Evolutionary conservation across 1,140 invertebrate genomes (phyloP).

Genomic region (Cataglyphis hispanica): DNA sequence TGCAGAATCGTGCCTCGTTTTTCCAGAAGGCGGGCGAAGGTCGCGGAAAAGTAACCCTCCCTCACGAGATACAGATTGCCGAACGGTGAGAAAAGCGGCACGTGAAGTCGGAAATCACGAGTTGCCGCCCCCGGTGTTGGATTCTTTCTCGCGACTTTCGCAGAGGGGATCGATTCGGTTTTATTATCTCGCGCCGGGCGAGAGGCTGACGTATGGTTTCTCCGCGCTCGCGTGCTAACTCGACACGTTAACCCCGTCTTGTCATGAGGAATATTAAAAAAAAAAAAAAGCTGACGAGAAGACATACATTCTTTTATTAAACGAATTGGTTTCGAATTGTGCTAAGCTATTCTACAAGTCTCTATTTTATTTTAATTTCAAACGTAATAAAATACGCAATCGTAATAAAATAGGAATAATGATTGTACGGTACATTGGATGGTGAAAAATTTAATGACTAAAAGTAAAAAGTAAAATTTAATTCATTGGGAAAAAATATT

Average conservation of each 20-base stretch:
- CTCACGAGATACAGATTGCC: constrained; percentile 45
- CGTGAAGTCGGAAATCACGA: constrained; percentile 81
- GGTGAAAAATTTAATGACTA: neutral
- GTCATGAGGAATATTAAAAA: neutral
- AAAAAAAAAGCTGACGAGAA: neutral
- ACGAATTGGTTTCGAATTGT: neutral
- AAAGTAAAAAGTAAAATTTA: neutral
- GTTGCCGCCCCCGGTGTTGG: constrained; percentile 45
- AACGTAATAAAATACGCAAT: neutral
- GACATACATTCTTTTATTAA: too few relatives aligned
- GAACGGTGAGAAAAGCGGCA: constrained; percentile 78
- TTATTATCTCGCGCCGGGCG: constrained; percentile 73
- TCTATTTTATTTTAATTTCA: neutral
- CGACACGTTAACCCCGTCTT: constrained; percentile 5
- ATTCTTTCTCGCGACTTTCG: constrained; percentile 59
- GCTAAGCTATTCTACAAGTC: neutral
- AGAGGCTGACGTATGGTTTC: constrained; percentile 33
- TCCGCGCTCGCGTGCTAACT: neutral
- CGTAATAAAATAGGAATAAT: neutral
- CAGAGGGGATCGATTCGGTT: constrained; percentile 59
- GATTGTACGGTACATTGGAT: neutral
- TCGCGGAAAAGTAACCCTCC: neutral
- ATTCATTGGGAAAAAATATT: neutral
- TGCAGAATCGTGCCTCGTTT: neutral
- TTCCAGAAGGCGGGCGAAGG: neutral